Evolutionary conservation across 2,797 vertebrate species (phyloP), one percentile per base, ranked within the genome.

Genomic region (Sebastes miniatus): DNA sequence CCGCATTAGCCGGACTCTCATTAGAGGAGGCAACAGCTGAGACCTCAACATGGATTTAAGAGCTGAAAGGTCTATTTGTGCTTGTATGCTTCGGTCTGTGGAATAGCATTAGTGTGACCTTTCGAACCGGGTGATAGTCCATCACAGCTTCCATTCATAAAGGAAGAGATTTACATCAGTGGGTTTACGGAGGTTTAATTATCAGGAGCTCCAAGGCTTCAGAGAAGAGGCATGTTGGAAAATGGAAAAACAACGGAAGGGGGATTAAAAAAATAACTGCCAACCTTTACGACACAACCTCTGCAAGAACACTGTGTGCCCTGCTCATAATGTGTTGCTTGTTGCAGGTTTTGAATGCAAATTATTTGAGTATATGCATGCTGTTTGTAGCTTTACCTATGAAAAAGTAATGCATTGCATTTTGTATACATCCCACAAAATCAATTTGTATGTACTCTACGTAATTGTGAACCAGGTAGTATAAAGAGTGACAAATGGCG

Each of bases 11-110:
- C 22, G 54, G 73, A 70, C 50, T 67, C 76, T 90, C 82, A 86
- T 88, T 76, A 85, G 61, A 69, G 36, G 39, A 76, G 25, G 77
- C 74, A 84, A 88, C 91, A 93, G 90, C 90, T 90, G 90, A 88
- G 81, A 63, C 39, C 77, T 85, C 27, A 6, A 56, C 77, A 3
- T 29, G 84, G 89, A 80, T 87, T 88, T 81, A 83, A 85, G 80
- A 78, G 64, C 70, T 90, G 68, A 88, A 81, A 83, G 86, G 82
- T 83, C 81, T 84, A 68, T 86, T 76, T 85, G 77, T 72, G 62
- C 74, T 56, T 76, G 79, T 72, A 20, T 18, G 76, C 80, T 81
- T 65, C 58, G 79, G 66, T 85, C 59, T 27, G 32, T 32, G 61
- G 57, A 57, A 43, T 13, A 62, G 81, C 78, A 52, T 87, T 73